Base-by-base conservation (phyloP, 2,888 invertebrate species). In the Gisinianus flammeolus region DNA sequence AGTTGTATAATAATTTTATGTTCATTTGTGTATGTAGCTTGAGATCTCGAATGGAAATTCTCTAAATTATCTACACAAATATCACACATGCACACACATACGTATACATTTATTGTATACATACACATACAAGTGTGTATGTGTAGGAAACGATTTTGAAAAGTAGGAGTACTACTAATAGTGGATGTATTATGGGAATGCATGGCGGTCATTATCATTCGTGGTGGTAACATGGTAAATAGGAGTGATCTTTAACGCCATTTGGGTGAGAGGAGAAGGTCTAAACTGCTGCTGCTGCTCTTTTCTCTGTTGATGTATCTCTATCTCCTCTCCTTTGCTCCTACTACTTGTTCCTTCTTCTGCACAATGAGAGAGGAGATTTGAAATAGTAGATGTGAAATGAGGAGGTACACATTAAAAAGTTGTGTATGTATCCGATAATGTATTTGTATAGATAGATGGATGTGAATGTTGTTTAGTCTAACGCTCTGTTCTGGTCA, bases 261-360 rank as follows among this genome's bases (percentile, higher is more conserved):
- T 68, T 35, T 68, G 68, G 68, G 68, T 68, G 68, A 68, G 68
- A 68, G 44, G 68, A 68, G 68, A 68, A 68, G 68, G 68, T 68
- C 68, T 44, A 44, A 64, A 68, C 44, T 68, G 68, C 44, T 68
- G 68, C 68, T 68, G 12, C 68, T 44, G 6, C 6, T 66, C 1
- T 28, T 28, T 8, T 58, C 62, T 64, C n/a, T 67, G 67, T 3
- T 66, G 66, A 33, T 31, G 33, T 44, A n/a, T 35, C 44, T 12
- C 2, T 44, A 28, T 44, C 44, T 35, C 12, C 26, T 62, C 12
- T 28, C 16, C 28, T 62, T 62, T 62, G 24, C 26, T 62, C 62
- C 3, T 62, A 19, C 12, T 56, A 62, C 6, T n/a, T 58, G 22
- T 24, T n/a, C 1, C 8, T 12, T 22, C 26, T 12, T 10, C 26